Conservation (phyloP, 2,797 vertebrate genomes). For the Tenualosa thibaudeaui region DNA sequence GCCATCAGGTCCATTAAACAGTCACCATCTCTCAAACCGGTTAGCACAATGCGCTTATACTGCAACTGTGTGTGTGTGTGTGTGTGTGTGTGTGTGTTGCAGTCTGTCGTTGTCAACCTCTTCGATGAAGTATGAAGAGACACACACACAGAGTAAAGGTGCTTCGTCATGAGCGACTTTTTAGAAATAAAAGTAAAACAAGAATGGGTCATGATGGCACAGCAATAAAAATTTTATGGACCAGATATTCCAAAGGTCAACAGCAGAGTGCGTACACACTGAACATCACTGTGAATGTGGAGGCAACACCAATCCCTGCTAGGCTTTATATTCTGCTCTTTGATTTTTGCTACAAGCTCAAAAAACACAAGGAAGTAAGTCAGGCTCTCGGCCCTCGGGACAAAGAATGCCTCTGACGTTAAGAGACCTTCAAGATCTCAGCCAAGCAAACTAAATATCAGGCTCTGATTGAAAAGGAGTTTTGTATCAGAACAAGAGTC, state of each 20-base stretch:
- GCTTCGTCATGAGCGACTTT: neutral
- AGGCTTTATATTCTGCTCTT: neutral
- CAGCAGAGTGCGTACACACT: neutral
- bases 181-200: neutral
- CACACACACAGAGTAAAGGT: neutral
- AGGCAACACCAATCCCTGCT: no score
- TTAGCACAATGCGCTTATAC: neutral
- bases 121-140: no score
- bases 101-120: no score
- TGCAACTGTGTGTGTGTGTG: neutral
- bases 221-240: neutral
- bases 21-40: neutral
- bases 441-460: neutral
- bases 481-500: neutral
- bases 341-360: neutral
- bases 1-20: neutral
- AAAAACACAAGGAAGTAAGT: neutral
- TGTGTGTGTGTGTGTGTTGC: no score
- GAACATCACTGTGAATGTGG: neutral
- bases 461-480: neutral
- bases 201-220: neutral
- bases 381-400: neutral
- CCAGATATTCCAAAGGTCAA: slow-evolving; percentile 13
- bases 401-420: neutral
- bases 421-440: neutral